phyloP scores from a whole-genome alignment of 2,797 vertebrate genomes.

The Pelobates cultripes region DNA sequence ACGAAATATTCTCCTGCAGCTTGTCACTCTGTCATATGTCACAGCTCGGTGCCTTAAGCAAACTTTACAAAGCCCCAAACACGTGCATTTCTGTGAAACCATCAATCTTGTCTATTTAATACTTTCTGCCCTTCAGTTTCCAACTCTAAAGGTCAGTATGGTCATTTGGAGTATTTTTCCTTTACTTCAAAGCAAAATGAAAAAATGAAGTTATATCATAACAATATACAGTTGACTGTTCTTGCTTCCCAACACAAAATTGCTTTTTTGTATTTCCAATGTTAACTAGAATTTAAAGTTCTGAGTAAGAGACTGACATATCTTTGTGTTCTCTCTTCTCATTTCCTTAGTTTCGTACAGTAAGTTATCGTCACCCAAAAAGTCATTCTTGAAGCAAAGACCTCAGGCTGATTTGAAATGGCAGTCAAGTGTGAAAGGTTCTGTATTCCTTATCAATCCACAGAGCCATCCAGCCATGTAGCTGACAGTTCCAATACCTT shows the following conservation, averaged over 20 bases:
- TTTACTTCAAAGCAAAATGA: background rate
- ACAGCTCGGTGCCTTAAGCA: no score
- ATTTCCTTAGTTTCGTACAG: slow-evolving; percentile 9
- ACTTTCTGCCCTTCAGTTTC: background rate
- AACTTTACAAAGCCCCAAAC: no score
- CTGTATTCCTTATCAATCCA: slow-evolving; percentile 51
- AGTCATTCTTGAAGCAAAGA: slow-evolving; percentile 23
- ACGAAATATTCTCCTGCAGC: no score
- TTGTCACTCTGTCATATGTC: no score
- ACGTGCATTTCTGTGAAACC: no score
- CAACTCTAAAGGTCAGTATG: background rate
- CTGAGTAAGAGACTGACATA: background rate
- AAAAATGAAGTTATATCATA: background rate
- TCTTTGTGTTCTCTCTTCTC: background rate
- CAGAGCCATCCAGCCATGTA: slow-evolving; percentile 40
- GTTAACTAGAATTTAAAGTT: slow-evolving; percentile 18
- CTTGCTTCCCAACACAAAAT: background rate
- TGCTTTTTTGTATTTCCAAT: slow-evolving; percentile 15
- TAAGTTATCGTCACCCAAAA: slow-evolving; percentile 30
- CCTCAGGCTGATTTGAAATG: slow-evolving; percentile 35
- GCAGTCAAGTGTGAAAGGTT: slow-evolving; percentile 50
- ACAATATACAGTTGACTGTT: background rate
- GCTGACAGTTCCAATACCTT: slow-evolving; percentile 51
- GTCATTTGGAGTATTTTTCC: background rate
- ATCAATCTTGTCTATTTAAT: no score